Evolutionary conservation across 2,797 vertebrate genomes (phyloP), one percentile per base, ranked within the genome.

Genomic region (Microctenopoma stevenorrisi): DNA sequence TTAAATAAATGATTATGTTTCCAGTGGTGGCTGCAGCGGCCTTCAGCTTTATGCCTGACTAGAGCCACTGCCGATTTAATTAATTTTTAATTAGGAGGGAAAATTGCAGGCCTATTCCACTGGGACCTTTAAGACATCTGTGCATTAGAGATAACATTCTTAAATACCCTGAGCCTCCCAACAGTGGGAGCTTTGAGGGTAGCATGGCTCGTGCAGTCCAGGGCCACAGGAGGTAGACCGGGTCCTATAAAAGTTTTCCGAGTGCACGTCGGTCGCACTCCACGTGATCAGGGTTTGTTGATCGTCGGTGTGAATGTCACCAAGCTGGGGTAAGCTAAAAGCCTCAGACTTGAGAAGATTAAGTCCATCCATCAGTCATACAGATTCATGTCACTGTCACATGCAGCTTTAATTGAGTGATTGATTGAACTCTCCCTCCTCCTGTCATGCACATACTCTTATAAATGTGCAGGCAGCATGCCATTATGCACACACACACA

Each of bases 41-140:
- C 87, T 89, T 86, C 86, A 87, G 90, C 89, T 91, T 91, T 91
- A 91, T 92, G 92, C 91, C 92, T 92, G 90, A 84, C 82, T 91
- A 88, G 90, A 90, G 90, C 85, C 83, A 83, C 86, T 43, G 88
- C 85, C 85, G 87, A 92, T 93, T 93, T 93, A 92, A 93, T 93
- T 93, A 92, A 92, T 93, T 94, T 93, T 94, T 94, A 94, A 94
- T 93, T 94, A 93, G 92, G 84, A 90, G 86, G 90, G 89, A 90
- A 93, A 93, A 92, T 92, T 91, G 89, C 86, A 79, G 86, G 77
- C 86, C 87, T 86, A 91, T 92, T 92, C 92, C 88, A 68, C 74
- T n/a, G 89, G 86, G 93, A 93, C 90, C 85, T 91, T 91, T 91
- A 91, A 92, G 92, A 94, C 92, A 93, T 93, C 93, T 94, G 93